Percentiles rank a stretch among this genome's conserved stretches.
Conservation (phyloP, 30 jellyfish, hydroid and myxozoan species). For the Turritopsis rubra region DNA sequence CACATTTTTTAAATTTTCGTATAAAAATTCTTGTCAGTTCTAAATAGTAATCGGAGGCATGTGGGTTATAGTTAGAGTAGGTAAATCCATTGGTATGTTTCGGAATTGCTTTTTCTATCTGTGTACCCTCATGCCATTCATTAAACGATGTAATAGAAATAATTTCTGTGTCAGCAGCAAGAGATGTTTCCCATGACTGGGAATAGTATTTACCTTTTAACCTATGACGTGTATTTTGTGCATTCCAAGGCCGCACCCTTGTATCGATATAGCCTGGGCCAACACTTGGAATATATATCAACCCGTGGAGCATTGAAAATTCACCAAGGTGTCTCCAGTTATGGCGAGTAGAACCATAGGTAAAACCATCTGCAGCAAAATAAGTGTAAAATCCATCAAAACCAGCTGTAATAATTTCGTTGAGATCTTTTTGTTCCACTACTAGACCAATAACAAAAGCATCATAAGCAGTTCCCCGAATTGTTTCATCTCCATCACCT, state of each 20-base stretch:
- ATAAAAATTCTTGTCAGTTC: constrained; percentile 41
- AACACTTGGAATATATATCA: constrained; percentile 78
- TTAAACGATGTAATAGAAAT: constrained; percentile 85
- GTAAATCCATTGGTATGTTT: constrained; percentile 13
- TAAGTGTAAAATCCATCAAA: constrained; percentile 95
- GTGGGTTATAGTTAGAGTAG: constrained; percentile 64
- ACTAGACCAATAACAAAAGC: constrained; percentile 61
- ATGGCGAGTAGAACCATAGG: constrained; percentile 83
- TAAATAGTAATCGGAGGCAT: constrained; percentile 55
- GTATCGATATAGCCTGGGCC: constrained; percentile 98
- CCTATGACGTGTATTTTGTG: constrained; percentile 68
- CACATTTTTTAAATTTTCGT: constrained; percentile 40
- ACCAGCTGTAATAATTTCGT: constrained; percentile 60
- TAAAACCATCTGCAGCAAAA: constrained; percentile 92
- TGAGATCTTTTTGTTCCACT: constrained; percentile 51
- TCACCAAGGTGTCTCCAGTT: constrained; percentile 63
- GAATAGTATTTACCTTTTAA: constrained; percentile 57
- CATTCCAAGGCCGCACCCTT: constrained; percentile 92
- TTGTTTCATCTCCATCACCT: constrained; percentile 30
- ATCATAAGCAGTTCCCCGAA: constrained; percentile 75
- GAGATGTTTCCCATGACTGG: constrained; percentile 70
- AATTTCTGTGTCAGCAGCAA: constrained; percentile 40
- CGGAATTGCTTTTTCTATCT: constrained; percentile 82
- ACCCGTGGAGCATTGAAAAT: constrained; percentile 35
- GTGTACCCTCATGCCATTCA: constrained; percentile 99